These are phyloP conservation scores for Pelosia muscerda DNA, from an alignment of 2,888 invertebrate genomes.

Conservation along the genomic window DNA sequence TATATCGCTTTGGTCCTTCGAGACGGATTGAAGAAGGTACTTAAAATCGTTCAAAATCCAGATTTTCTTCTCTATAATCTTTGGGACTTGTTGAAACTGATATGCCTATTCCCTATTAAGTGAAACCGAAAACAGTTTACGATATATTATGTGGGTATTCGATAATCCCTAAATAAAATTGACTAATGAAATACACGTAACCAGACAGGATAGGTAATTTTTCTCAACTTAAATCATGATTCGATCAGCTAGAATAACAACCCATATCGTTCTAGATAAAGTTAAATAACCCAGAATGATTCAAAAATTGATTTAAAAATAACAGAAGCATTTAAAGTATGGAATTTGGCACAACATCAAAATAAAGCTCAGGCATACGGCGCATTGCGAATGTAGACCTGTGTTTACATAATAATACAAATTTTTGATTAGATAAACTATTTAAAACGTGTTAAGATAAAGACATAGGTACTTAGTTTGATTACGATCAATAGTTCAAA, in stretches of 20 bases:
- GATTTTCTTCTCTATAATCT: neutral
- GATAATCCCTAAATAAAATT: too few relatives aligned
- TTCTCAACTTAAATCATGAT: neutral
- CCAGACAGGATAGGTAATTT: neutral
- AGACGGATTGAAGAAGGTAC: neutral
- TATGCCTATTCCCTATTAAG: neutral
- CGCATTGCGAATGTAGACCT: neutral
- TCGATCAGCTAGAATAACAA: neutral
- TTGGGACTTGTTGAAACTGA: neutral
- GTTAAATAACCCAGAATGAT: neutral
- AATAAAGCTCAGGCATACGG: neutral
- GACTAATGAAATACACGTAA: neutral
- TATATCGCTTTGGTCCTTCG: neutral
- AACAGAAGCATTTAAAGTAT: neutral
- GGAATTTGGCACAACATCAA: neutral
- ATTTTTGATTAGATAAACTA: constrained; percentile 1
- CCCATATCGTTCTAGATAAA: neutral
- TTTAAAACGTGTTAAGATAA: neutral
- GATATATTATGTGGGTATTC: neutral
- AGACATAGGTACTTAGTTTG: constrained; percentile 29
- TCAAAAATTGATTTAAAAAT: neutral
- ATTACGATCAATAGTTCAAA: constrained; percentile 4
- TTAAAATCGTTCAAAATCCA: neutral
- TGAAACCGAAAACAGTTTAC: too few relatives aligned
- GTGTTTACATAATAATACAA: neutral